phyloP scores from a whole-genome alignment of 92 coral and sea anemone species.

The Zoanthus sansibaricus region DNA sequence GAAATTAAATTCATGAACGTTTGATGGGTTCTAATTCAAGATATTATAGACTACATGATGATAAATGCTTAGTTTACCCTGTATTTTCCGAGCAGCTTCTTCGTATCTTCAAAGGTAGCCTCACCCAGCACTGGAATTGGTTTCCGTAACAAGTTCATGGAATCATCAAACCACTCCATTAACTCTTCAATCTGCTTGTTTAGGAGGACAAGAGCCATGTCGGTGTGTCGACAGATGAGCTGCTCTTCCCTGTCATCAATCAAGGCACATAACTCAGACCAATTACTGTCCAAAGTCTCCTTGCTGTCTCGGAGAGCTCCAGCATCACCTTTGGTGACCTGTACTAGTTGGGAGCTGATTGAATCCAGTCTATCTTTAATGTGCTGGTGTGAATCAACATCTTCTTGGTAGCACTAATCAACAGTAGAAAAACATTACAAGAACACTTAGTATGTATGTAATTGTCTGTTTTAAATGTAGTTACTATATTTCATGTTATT shows the following conservation, averaged over 20 bases:
- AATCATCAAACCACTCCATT: conserved; percentile 72
- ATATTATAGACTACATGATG: neutral
- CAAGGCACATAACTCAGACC: conserved; percentile 91
- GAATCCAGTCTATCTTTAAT: conserved; percentile 81
- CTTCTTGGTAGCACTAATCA: conserved; percentile 87
- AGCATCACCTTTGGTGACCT: conserved; percentile 78
- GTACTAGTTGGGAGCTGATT: conserved; percentile 75
- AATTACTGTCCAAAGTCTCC: conserved; percentile 76
- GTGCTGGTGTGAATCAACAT: conserved; percentile 80
- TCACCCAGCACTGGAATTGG: conserved; percentile 80
- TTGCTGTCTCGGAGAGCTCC: conserved; percentile 83
- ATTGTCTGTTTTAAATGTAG: too few relatives aligned
- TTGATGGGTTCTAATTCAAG: too few relatives aligned
- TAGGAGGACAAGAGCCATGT: conserved; percentile 71
- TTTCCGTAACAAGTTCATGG: conserved; percentile 60
- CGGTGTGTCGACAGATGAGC: conserved; percentile 77
- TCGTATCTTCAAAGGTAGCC: conserved; percentile 77
- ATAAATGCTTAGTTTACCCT: conserved; percentile 53
- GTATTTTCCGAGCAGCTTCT: conserved; percentile 73
- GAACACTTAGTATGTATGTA: neutral
- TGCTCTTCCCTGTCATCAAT: conserved; percentile 93
- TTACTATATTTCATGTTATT: too few relatives aligned
- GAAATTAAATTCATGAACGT: too few relatives aligned
- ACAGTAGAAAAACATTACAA: neutral
- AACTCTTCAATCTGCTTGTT: conserved; percentile 76